A percentile compares a stretch with the other conserved stretches of the same genome.
These are phyloP conservation scores for Macroglossus sobrinus DNA, from an alignment of 2,113 vertebrate species.

Conservation along the genomic window DNA sequence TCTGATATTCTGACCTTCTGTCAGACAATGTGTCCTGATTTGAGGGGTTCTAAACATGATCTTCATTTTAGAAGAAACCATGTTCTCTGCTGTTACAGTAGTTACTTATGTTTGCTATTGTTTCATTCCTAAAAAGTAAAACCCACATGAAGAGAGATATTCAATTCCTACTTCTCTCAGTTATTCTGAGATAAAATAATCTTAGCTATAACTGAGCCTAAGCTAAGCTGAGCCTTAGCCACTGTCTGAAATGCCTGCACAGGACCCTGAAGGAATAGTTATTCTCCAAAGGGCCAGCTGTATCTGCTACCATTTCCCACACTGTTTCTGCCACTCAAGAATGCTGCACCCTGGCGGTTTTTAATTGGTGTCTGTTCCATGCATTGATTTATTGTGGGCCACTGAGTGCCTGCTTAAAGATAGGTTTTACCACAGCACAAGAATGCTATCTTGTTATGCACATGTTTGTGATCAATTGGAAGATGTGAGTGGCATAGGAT, in stretches of 20 bases:
- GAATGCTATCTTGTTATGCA: background rate
- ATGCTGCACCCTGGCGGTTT: background rate
- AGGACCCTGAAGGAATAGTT: background rate
- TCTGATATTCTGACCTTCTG: background rate
- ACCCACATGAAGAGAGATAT: background rate
- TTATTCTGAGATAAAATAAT: slow-evolving; percentile 16
- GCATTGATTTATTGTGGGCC: rapidly evolving
- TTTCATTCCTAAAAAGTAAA: slow-evolving; percentile 23
- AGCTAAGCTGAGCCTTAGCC: background rate
- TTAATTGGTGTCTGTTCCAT: background rate
- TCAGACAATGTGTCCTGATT: background rate
- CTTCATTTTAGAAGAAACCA: background rate
- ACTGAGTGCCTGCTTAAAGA: background rate
- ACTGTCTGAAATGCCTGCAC: background rate
- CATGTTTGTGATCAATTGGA: slow-evolving; percentile 6
- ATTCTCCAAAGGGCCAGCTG: background rate
- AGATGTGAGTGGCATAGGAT: background rate
- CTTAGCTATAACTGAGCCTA: background rate
- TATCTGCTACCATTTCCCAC: background rate
- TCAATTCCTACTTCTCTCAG: background rate
- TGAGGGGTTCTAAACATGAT: background rate
- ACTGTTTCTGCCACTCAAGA: background rate
- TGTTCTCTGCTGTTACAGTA: background rate
- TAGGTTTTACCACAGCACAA: background rate
- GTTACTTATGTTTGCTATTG: background rate